Evolutionary conservation across 2,797 vertebrate genomes (phyloP).

Genomic region (Hoplostethus mediterraneus): DNA sequence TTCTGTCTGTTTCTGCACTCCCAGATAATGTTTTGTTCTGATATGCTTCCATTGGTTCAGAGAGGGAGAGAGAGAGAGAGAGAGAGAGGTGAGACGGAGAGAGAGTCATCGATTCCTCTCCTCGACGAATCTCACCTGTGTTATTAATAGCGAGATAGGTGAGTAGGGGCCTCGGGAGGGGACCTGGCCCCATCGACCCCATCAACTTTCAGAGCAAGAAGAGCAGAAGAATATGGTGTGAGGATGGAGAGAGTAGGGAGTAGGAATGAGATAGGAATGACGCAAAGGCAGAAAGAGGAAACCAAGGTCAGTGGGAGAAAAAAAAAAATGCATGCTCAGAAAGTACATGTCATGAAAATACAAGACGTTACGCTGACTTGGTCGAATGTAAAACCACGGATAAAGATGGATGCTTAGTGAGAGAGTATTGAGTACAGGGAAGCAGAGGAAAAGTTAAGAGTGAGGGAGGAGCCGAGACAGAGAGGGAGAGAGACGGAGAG

Average conservation of each 20-base stretch:
- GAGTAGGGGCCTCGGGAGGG: slow-evolving; percentile 33
- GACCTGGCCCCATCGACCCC: slow-evolving; percentile 38
- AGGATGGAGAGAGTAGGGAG: not conserved
- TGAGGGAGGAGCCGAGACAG: not conserved
- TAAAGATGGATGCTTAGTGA: not conserved
- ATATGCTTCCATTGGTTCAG: slow-evolving; percentile 18
- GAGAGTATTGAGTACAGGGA: slow-evolving; percentile 1
- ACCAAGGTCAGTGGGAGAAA: not conserved
- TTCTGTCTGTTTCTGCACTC: slow-evolving; percentile 9
- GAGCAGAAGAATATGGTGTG: slow-evolving; percentile 20
- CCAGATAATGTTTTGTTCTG: slow-evolving; percentile 19
- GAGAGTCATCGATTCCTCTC: slow-evolving; percentile 50
- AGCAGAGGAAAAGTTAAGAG: not conserved
- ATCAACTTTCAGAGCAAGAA: slow-evolving; percentile 20
- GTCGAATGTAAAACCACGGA: too few relatives aligned
- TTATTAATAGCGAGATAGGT: slow-evolving; percentile 59
- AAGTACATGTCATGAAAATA: not conserved
- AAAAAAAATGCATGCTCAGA: slow-evolving; percentile 2
- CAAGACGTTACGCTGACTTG: not conserved
- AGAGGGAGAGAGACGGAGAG: slow-evolving; percentile 3
- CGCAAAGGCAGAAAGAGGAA: not conserved
- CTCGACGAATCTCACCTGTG: slow-evolving; percentile 47
- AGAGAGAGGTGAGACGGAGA: slow-evolving; percentile 13
- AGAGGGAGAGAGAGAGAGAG: slow-evolving; percentile 12
- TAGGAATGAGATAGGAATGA: slow-evolving; percentile 3